phyloP scores from a whole-genome alignment of 1,140 invertebrate genomes.

The Dendroctonus ponderosae region DNA sequence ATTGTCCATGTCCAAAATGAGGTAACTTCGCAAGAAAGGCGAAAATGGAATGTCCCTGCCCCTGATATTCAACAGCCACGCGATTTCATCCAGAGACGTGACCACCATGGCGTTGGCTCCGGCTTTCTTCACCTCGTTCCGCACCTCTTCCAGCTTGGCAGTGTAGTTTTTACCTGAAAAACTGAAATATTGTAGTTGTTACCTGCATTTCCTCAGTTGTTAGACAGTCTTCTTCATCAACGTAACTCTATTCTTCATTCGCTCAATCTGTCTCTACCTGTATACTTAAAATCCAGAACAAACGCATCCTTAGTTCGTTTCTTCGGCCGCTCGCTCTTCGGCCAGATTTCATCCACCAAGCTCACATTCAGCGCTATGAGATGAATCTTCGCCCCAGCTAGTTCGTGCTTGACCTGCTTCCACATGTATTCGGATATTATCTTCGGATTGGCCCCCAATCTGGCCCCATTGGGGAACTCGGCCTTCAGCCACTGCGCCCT shows the following conservation, averaged over 20 bases:
- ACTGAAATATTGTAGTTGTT: constrained; percentile 30
- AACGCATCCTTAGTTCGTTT: constrained; percentile 53
- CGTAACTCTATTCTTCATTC: too few relatives aligned
- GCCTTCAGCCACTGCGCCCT: constrained; percentile 65
- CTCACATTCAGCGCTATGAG: constrained; percentile 70
- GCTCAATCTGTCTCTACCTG: constrained; percentile 31
- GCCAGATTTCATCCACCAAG: constrained; percentile 81
- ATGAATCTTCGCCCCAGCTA: constrained; percentile 58
- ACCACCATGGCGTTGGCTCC: constrained; percentile 78
- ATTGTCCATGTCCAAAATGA: constrained; percentile 59
- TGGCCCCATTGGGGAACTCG: constrained; percentile 62
- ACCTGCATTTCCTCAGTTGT: not conserved
- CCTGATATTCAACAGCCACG: constrained; percentile 94
- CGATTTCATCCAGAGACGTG: constrained; percentile 88
- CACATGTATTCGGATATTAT: constrained; percentile 64
- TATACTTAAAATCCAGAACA: constrained; percentile 39
- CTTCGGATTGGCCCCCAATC: constrained; percentile 82
- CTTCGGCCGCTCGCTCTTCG: constrained; percentile 60
- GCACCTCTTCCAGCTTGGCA: constrained; percentile 68
- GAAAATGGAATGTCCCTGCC: constrained; percentile 86
- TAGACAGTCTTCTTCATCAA: not conserved
- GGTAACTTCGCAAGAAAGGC: constrained; percentile 77
- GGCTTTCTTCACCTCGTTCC: constrained; percentile 63
- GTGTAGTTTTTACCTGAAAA: constrained; percentile 65
- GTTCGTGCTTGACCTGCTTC: constrained; percentile 54